Evolutionary conservation across 1,140 invertebrate species (phyloP), one percentile per base, ranked within the genome.

Genomic region (Neodiprion lecontei): DNA sequence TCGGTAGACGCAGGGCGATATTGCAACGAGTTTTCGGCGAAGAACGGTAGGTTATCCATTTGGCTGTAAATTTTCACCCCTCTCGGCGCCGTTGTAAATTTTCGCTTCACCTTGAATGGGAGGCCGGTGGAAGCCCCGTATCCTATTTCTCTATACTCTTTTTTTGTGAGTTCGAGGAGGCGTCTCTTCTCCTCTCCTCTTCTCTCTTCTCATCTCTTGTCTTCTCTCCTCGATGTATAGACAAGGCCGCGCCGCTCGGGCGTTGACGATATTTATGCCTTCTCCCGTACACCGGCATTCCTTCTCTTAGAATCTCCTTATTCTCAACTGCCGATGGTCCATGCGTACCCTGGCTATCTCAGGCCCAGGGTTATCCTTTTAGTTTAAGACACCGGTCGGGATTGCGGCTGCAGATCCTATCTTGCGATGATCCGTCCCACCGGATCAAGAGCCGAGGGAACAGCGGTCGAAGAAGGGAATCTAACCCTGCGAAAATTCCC

Each of bases 41-140:
- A 61, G n/a, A 61, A 17, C 53, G 53, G 28, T 40, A 40, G 28
- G 28, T 61, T 61, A 5, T 40, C 49, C 76, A 75, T 21, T 40
- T 21, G 71, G 81, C 76, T 83, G 81, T 85, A 85, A 85, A 85
- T 84, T 84, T 84, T 83, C 83, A 82, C 83, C 83, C 83, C 83
- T 82, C 76, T 79, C 77, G 74, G 73, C 61, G 73, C 69, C 69
- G 75, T 75, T 80, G 82, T 84, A 85, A 85, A 84, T 84, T 84
- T 61, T 77, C 79, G 75, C 80, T 79, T 82, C 78, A 79, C 70
- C 80, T 80, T 83, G 28, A 40, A 40, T 40, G 28, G 28, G 28
- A 40, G 28, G 28, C 28, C 81, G 81, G 82, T 82, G 84, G 76
- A 74, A 14, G 1, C 17, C 61, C 61, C 28, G 28, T 40, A 40